Evolutionary conservation across 2,113 vertebrate species (phyloP), one percentile per base, ranked within the genome.

Genomic region (Azemiops feae): DNA sequence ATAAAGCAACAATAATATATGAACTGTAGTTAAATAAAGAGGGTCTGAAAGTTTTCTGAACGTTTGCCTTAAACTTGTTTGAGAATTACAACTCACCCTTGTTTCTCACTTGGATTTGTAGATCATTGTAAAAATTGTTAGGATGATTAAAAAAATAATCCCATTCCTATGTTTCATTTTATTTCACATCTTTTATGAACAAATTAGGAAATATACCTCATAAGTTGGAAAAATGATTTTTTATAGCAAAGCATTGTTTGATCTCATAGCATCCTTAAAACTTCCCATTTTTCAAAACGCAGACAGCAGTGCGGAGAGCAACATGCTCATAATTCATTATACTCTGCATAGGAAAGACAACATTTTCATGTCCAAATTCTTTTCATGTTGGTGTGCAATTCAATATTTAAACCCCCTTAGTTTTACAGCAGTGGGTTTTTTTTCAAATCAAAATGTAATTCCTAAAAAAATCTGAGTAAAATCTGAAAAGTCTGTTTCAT

Each of bases 161-260:
- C 95, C 91, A 94, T 74, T 3, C 95, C 96, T 93, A 92, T 43
- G 86, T 88, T 95, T 95, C 18, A 92, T 96, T 97, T 97, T 97
- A 97, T 97, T 97, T 96, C 94, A 97, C 43, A 95, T 95, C 94
- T 97, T 97, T 96, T 98, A 97, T 97, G 97, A 97, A 97, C 96
- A 97, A 98, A 96, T 97, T 98, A 98, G 93, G 98, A 98, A 98
- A 98, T 97, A 96, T 95, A 97, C 92, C 96, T 97, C 97, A 97
- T 95, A 98, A 98, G 96, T 95, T 96, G 96, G 94, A 98, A 97
- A 94, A 97, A 97, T 98, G 97, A 98, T 57, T 96, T 97, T 95
- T 97, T 97, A 96, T 94, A 98, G 96, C 96, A 98, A 97, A 96
- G 96, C 96, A 97, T 98, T 97, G 94, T 93, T 97, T 97, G 95